A percentile compares a stretch with the other conserved stretches of the same genome.
These are phyloP conservation scores for Nezara viridula DNA, from an alignment of 2,888 invertebrate genomes.

Conservation along the genomic window DNA sequence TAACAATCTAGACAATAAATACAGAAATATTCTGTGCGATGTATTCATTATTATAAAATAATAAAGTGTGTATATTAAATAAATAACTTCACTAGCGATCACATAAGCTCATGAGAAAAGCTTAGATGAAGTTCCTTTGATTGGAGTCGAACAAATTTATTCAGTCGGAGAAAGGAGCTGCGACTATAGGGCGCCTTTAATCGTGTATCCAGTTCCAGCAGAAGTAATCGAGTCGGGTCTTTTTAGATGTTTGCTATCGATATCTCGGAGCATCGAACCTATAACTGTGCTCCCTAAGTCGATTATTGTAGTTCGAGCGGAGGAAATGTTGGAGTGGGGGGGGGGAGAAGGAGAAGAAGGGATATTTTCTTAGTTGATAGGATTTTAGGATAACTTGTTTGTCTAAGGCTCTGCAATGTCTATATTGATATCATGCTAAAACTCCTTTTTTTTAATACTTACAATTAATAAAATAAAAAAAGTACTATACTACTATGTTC, in stretches of 20 bases:
- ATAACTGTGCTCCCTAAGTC: background rate
- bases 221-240: background rate
- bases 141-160: background rate
- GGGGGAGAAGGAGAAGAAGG: background rate
- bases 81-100: background rate
- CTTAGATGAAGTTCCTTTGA: background rate
- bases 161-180: background rate
- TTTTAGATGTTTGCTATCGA: background rate
- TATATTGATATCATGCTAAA: no score
- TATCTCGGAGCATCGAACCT: background rate
- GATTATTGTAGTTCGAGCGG: background rate
- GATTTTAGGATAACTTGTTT: background rate
- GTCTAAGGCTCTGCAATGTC: no score
- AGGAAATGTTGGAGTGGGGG: background rate
- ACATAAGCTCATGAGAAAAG: background rate
- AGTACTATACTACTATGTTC: no score
- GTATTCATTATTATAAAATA: no score
- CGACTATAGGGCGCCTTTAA: background rate
- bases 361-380: background rate
- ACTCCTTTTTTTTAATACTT: no score
- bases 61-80: no score
- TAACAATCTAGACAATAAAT: no score
- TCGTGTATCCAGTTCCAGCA: background rate
- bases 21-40: no score
- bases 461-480: no score